Base-by-base conservation (phyloP, 1,140 invertebrate genomes). In the Scylla paramamosain region DNA sequence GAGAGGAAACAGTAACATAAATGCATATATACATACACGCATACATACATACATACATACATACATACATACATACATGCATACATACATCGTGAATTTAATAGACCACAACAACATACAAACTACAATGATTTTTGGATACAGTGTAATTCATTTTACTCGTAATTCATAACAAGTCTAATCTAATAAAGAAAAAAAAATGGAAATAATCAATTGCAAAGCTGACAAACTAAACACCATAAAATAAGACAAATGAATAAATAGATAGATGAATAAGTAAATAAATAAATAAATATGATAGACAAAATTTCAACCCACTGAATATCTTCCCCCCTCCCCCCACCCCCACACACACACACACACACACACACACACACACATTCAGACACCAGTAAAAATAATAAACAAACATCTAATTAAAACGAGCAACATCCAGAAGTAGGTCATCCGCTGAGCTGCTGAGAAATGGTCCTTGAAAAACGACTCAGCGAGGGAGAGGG, bases 1-100 rank as follows among this genome's bases (percentile, higher is more conserved):
- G 6, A 39, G 39, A 39, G 39, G 39, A 39, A 39, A 6, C 39
- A 39, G 39, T 39, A 39, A 88, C 31, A 88, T 39, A 88, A 1
- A 88, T 88, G 12, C 32, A 88, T 88, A 88, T 12, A 88, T 88
- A 88, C 32, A 88, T 88, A 88, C 32, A 88, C 12, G 12, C 32
- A 88, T 39, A 88, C 32, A 88, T 88, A 88, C 32, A 88, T 88
- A 88, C 32, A 88, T 88, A 28, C 31, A 88, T 88, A 88, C 32
- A 88, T 88, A 88, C 32, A 88, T 88, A 88, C 32, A 88, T 88
- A 88, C 32, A 88, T 39, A 88, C 32, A 88, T 88, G 12, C 32
- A 88, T 88, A 88, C 32, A 88, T 88, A 28, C 31, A 77, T 12
- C 77, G 20, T 25, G 20, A 82, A 28, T 82, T 20, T 20, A 2